A percentile compares a stretch with the other conserved stretches of the same genome.
Conservation (phyloP, 1,140 invertebrate species). For the Brachionus angularis region DNA sequence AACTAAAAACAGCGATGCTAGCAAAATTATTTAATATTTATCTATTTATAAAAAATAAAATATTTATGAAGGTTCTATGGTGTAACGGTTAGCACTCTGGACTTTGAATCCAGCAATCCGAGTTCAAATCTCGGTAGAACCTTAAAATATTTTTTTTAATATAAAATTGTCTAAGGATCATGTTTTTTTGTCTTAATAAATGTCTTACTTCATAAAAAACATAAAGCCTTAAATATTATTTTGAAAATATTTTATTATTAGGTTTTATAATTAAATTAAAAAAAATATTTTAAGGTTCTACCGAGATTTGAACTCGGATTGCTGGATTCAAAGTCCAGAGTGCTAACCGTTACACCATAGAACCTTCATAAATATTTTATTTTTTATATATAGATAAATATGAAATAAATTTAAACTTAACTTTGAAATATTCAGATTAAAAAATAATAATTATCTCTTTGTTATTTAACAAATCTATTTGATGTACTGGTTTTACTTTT, state of each 20-base stretch:
- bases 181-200: no score
- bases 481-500: no score
- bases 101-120: constrained; percentile 40
- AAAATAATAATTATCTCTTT: background rate
- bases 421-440: background rate
- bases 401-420: background rate
- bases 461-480: no score
- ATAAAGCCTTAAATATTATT: background rate
- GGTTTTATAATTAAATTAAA: background rate
- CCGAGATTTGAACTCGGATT: constrained; percentile 39
- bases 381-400: no score
- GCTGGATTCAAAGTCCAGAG: constrained; percentile 41
- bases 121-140: constrained; percentile 41
- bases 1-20: no score
- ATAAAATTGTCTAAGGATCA: no score
- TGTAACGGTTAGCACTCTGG: constrained; percentile 40
- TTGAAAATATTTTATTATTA: no score
- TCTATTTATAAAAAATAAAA: no score
- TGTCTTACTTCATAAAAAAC: background rate
- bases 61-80: constrained; percentile 13
- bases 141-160: constrained; percentile 1
- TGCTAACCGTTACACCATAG: constrained; percentile 40
- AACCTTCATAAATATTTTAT: background rate
- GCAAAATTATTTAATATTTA: background rate
- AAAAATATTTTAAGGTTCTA: constrained; percentile 24